Evolutionary conservation across 1,140 invertebrate species (phyloP), one percentile per base, ranked within the genome.

Genomic region (Micrasema minimum): DNA sequence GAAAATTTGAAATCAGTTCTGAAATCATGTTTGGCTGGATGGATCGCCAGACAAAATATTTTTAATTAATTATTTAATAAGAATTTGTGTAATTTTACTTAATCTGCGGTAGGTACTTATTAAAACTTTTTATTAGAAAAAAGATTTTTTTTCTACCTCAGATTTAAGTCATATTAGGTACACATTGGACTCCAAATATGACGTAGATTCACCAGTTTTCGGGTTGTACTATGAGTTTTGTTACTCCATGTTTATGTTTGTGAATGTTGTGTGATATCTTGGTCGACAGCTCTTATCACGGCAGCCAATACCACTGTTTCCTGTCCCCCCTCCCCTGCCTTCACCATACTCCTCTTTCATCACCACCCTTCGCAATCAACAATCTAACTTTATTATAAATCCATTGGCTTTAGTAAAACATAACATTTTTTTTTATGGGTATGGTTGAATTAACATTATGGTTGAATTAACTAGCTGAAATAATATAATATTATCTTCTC

Each of bases 231-330:
- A n/a, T n/a, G n/a, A n/a, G n/a, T n/a, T n/a, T n/a, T n/a, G n/a
- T n/a, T n/a, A n/a, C n/a, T n/a, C n/a, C n/a, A 14, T 16, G 18
- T 45, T 45, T 45, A 14, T 45, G 18, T 16, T 14, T 14, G 53
- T 57, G n/a, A 18, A n/a, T 37, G 53, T 35, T 23, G 12, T 35
- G 53, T 31, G 26, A 18, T 62, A 62, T 62, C 57, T 41, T 45
- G 57, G 37, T 22, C 22, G 57, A n/a, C 57, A 38, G 57, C 20
- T 20, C 57, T 62, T 62, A 62, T 62, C 57, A n/a, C 20, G 38
- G 38, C 38, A 11, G 41, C 57, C 57, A 62, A 62, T 62, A 62
- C 57, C 57, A 31, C 57, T n/a, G 41, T 23, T 43, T 62, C 57
- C 57, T 62, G 57, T 45, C 20, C 57, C 57, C 57, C 38, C 38